phyloP scores from a whole-genome alignment of 2,888 invertebrate species.

The Lapara coniferarum region DNA sequence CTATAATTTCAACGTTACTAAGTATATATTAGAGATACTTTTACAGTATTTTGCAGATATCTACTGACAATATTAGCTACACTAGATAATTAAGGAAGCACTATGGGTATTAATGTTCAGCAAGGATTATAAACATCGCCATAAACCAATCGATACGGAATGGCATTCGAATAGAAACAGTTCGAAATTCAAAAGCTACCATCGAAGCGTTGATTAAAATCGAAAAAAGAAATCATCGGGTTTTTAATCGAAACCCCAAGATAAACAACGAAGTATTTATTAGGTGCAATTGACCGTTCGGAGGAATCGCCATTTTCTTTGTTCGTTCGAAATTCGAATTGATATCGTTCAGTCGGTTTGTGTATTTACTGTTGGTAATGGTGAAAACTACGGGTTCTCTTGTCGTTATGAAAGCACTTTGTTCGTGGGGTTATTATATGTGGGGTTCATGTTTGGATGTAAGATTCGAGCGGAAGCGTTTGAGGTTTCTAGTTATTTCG shows the following conservation, averaged over 20 bases:
- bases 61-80: too few relatives aligned
- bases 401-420: slow-evolving; percentile 53
- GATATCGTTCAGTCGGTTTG: slow-evolving; percentile 22
- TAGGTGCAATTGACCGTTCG: slow-evolving; percentile 13
- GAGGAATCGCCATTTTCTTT: slow-evolving; percentile 8
- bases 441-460: slow-evolving; percentile 45
- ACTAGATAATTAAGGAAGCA: too few relatives aligned
- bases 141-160: too few relatives aligned
- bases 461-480: slow-evolving; percentile 15
- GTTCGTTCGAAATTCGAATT: slow-evolving; percentile 20
- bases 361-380: slow-evolving; percentile 55
- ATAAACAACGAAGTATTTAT: slow-evolving; percentile 17
- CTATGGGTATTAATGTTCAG: too few relatives aligned
- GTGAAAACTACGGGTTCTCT: slow-evolving; percentile 38
- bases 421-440: slow-evolving; percentile 53
- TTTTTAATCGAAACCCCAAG: slow-evolving; percentile 19
- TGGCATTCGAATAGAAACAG: not conserved
- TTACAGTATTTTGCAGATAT: too few relatives aligned
- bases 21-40: too few relatives aligned
- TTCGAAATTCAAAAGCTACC: not conserved
- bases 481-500: not conserved
- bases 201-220: slow-evolving; percentile 11
- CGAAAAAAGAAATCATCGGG: not conserved
- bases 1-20: too few relatives aligned
- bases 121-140: too few relatives aligned